Percentiles rank a stretch among this genome's conserved stretches.
Evolutionary conservation across 2,888 invertebrate genomes (phyloP).

Genomic region (Orchesellides sinensis): DNA sequence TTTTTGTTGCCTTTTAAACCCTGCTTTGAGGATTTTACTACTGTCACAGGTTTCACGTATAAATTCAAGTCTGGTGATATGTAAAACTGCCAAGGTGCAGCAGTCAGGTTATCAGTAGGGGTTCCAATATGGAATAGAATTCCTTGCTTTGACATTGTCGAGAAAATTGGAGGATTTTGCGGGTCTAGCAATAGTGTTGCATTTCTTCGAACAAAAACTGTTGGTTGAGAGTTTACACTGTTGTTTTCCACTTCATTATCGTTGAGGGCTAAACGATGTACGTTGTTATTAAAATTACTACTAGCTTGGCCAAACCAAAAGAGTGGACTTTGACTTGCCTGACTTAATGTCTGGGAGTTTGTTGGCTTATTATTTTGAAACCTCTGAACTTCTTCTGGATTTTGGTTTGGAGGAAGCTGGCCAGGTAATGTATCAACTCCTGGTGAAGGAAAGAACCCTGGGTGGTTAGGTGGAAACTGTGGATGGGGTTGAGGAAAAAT

Average conservation of each 20-base stretch:
- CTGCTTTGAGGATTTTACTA: too few species aligned
- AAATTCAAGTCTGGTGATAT: conserved; percentile 9
- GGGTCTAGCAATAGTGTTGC: too few species aligned
- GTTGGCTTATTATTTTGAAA: neutral
- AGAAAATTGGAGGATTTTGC: too few species aligned
- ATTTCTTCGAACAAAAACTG: too few species aligned
- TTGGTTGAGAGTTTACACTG: too few species aligned
- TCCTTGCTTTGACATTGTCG: conserved; percentile 1
- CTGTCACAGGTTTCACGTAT: neutral
- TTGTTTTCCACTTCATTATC: too few species aligned
- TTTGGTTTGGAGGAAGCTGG: neutral
- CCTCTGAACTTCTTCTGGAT: too few species aligned
- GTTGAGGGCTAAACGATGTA: too few species aligned
- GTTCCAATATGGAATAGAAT: neutral
- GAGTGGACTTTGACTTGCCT: neutral
- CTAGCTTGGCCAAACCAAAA: too few species aligned
- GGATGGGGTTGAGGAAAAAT: neutral
- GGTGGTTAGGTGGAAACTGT: neutral
- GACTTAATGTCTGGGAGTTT: neutral
- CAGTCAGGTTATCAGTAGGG: neutral
- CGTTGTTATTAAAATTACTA: too few species aligned
- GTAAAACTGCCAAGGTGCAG: conserved; percentile 3
- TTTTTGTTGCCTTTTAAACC: too few species aligned
- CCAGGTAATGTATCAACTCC: neutral
- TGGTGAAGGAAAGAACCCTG: neutral